Percentiles rank a stretch among this genome's conserved stretches.
phyloP scores from a whole-genome alignment of 2,113 vertebrate species.

The Paratilapia polleni region DNA sequence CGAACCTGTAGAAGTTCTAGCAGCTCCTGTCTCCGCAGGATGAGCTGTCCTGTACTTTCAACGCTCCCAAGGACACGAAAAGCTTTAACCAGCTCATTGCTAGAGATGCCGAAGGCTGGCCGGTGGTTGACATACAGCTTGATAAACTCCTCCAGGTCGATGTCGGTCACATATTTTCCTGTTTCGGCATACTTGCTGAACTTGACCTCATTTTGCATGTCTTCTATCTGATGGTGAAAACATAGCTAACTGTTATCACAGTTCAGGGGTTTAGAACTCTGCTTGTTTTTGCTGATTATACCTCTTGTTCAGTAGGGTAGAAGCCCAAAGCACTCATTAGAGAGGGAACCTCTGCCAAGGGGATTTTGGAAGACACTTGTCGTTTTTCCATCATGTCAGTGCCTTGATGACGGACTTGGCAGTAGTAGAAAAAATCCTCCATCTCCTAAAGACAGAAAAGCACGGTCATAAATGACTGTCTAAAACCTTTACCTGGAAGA shows the following conservation, averaged over 20 bases:
- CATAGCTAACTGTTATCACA: neutral
- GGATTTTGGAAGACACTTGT: constrained; percentile 83
- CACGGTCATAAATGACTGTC: neutral
- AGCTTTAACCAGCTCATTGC: constrained; percentile 71
- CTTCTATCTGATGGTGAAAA: constrained; percentile 82
- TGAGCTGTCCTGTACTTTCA: constrained; percentile 66
- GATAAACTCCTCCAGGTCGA: constrained; percentile 89
- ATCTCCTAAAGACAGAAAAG: constrained; percentile 83
- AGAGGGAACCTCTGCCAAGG: constrained; percentile 86
- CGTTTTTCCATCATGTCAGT: constrained; percentile 82
- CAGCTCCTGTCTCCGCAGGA: constrained; percentile 83
- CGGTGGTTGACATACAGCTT: constrained; percentile 92
- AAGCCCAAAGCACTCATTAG: constrained; percentile 91
- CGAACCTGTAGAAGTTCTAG: constrained; percentile 84
- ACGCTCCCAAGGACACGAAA: constrained; percentile 84
- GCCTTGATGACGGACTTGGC: constrained; percentile 85
- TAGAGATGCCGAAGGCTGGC: constrained; percentile 83
- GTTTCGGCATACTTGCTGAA: constrained; percentile 88
- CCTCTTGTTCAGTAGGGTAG: constrained; percentile 92
- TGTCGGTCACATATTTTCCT: constrained; percentile 83
- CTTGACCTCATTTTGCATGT: constrained; percentile 92
- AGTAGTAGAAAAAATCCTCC: constrained; percentile 93
- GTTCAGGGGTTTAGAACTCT: neutral
- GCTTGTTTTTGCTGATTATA: constrained; percentile 49
- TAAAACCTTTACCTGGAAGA: neutral